Conservation (phyloP, 2,888 invertebrate species). For the Pheosia gnoma region DNA sequence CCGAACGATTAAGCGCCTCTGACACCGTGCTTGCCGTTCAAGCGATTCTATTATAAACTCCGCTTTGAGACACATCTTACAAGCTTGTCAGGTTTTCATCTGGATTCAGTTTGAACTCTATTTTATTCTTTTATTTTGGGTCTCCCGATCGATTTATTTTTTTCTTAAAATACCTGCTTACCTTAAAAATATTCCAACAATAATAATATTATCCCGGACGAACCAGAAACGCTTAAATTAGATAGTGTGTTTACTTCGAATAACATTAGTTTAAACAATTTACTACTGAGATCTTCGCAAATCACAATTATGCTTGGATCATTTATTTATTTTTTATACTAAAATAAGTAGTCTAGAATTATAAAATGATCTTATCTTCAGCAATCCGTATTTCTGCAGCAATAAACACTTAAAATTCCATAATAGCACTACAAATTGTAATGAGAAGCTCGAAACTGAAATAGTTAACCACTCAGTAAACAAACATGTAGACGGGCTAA, state of each 20-base stretch:
- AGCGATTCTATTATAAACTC: slow-evolving; percentile 48
- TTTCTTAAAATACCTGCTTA: too few relatives aligned
- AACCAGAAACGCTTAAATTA: too few relatives aligned
- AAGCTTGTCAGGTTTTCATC: slow-evolving; percentile 17
- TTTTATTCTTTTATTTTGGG: too few relatives aligned
- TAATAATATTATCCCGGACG: too few relatives aligned
- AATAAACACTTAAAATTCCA: background rate
- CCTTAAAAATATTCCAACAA: too few relatives aligned
- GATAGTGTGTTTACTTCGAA: too few relatives aligned
- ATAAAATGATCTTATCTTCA: background rate
- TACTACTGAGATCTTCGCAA: too few relatives aligned
- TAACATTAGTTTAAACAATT: too few relatives aligned
- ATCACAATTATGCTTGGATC: too few relatives aligned
- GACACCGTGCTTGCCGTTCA: slow-evolving; percentile 50
- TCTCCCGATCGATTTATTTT: too few relatives aligned
- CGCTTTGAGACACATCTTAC: slow-evolving; percentile 35
- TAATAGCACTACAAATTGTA: background rate
- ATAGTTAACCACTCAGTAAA: background rate
- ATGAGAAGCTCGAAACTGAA: background rate
- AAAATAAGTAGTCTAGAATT: background rate
- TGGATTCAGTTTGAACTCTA: background rate
- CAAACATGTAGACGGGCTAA: slow-evolving; percentile 34
- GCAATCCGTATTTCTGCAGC: background rate
- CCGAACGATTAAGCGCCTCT: slow-evolving; percentile 65
- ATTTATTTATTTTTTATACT: too few relatives aligned